Base-by-base conservation (phyloP, 2,113 vertebrate species). In the Poicephalus meyeri region DNA sequence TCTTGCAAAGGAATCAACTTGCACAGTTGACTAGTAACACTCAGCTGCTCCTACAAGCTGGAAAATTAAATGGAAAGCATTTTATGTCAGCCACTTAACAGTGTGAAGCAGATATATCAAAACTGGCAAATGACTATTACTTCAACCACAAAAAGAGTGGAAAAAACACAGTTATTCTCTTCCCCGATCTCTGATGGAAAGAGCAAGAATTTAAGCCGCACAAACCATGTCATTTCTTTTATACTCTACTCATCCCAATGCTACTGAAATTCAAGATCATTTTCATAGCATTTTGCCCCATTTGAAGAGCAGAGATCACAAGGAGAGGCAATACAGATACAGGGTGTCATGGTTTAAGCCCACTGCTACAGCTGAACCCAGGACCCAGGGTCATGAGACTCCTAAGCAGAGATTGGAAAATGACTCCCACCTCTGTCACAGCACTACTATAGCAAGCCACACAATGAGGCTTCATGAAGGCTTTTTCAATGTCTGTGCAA, bases 251-350 rank as follows among this genome's bases (percentile, higher is more conserved):
- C 49, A 83, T 35, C 20, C n/a, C 16, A 25, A 25, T 2, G 6
- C 53, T 61, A 31, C 49, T 56, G 49, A 79, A 91, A 58, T 8
- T 60, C 39, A 31, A 5, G 46, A 6, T 18, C 1, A 25, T 53
- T 83, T 69, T 20, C 14, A 19, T 1, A 37, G 55, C 42, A 11
- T 37, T 80, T 2, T 35, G 46, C 6, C 37, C 74, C 28, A 14
- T 41, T 3, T 39, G 56, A 37, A 80, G 47, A 56, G 85, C 73
- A 71, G 81, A 44, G 61, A 42, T 66, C 20, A 24, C 53, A 50
- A 24, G 24, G 5, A 26, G 17, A 8, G 17, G 18, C 39, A 78
- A 28, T 7, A 16, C 1, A 2, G n/a, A 11, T 1, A 11, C 7
- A 33, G 31, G 50, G 28, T 10, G 33, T 15, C 33, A 23, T 16